phyloP scores from a whole-genome alignment of 2,888 invertebrate genomes.

The Folsomia manolachei region DNA sequence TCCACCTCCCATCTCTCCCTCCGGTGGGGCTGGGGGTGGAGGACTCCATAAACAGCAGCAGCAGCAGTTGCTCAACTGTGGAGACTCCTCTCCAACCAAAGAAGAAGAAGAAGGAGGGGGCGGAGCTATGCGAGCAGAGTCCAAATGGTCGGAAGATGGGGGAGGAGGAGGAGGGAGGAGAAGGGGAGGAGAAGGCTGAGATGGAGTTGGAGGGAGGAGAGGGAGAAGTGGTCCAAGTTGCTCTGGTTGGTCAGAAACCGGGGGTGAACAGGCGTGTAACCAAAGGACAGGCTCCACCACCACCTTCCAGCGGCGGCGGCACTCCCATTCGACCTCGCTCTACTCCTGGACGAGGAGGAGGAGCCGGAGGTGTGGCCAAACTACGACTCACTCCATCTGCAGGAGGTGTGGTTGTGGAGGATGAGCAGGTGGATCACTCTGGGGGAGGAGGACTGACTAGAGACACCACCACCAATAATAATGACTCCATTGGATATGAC shows the following conservation, averaged over 20 bases:
- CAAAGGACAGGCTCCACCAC: constrained; percentile 56
- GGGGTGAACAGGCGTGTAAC: constrained; percentile 46
- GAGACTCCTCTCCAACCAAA: too few relatives aligned
- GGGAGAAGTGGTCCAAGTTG: background rate
- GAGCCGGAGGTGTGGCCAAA: constrained; percentile 54
- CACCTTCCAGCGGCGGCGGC: constrained; percentile 52
- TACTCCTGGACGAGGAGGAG: constrained; percentile 39
- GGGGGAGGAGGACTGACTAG: constrained; percentile 51
- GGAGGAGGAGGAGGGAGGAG: background rate
- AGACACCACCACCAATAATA: constrained; percentile 51
- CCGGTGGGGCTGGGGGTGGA: too few relatives aligned
- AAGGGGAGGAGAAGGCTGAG: background rate
- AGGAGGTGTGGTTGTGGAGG: too few relatives aligned
- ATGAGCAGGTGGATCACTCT: constrained; percentile 48
- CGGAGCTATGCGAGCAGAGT: background rate
- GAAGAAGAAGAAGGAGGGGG: constrained; percentile 38
- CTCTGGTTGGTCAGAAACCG: constrained; percentile 29
- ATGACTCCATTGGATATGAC: constrained; percentile 49
- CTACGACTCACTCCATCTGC: constrained; percentile 46
- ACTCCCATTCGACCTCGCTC: background rate
- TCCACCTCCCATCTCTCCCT: too few relatives aligned
- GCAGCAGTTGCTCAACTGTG: constrained; percentile 20
- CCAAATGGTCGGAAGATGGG: background rate
- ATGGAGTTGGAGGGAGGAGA: background rate
- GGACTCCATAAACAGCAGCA: constrained; percentile 39